A percentile compares a stretch with the other conserved stretches of the same genome.
These are phyloP conservation scores for Acanthococcus lagerstroemiae DNA, from an alignment of 2,888 invertebrate genomes.

Conservation along the genomic window DNA sequence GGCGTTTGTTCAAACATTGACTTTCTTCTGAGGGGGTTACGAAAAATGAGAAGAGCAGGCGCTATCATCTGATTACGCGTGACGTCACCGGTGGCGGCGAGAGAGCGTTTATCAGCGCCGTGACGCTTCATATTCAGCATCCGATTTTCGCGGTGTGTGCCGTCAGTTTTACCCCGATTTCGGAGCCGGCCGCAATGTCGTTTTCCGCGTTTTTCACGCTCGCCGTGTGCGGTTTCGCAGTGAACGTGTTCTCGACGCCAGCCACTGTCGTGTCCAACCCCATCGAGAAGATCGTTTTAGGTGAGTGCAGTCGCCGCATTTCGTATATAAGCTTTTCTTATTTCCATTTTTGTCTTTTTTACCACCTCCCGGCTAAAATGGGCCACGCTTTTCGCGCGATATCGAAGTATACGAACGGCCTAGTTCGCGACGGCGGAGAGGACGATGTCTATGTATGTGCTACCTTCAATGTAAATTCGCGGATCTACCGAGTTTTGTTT, in stretches of 20 bases:
- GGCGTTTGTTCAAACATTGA: neutral
- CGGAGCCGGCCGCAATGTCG: neutral
- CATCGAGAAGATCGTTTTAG: neutral
- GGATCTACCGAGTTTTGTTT: no score
- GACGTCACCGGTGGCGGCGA: neutral
- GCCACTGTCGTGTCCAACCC: neutral
- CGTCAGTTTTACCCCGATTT: neutral
- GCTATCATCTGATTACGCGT: slow-evolving; percentile 4
- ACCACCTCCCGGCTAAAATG: no score
- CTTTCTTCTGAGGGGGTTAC: neutral
- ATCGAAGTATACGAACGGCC: no score
- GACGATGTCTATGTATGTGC: no score
- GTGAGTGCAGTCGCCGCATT: neutral
- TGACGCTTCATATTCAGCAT: neutral
- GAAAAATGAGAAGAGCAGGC: slow-evolving; percentile 4
- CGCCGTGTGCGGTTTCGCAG: neutral
- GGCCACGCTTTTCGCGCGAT: no score
- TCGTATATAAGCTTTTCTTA: neutral
- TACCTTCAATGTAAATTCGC: no score
- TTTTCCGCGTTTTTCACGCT: neutral
- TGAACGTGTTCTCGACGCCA: neutral
- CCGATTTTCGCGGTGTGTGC: neutral
- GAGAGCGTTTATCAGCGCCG: slow-evolving; percentile 1
- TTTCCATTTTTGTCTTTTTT: no score
- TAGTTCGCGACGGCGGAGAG: no score